Evolutionary conservation across 2,113 vertebrate species (phyloP), one percentile per base, ranked within the genome.

Genomic region (Xenus cinereus): DNA sequence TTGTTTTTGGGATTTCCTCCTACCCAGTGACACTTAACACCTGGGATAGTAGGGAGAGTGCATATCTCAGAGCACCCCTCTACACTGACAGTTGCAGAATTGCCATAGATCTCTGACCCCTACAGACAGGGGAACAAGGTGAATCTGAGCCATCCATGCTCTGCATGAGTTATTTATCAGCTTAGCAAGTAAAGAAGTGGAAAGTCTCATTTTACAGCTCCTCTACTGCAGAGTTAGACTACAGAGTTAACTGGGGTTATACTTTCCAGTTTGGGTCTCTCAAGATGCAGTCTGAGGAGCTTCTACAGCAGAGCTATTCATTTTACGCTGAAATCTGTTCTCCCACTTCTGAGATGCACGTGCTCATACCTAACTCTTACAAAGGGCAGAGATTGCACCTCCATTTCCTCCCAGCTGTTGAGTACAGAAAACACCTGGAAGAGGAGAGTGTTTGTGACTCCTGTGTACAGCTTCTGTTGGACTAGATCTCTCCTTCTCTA

Each of bases 81-180:
- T 69, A 5, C 6, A 6, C 4, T 9, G 39, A 23, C 16, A 60
- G 22, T 60, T 73, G 37, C 45, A 12, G 53, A 64, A 37, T 32
- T 72, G 27, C 50, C 33, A 14, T 45, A 11, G 41, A 17, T 51
- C 37, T 84, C 56, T 73, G 68, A 53, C 26, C 12, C 15, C 37
- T 35, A 39, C 46, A 73, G 14, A 23, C 9, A 2, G 3, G 8
- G 14, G 5, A 1, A 4, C 1, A 5, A 71, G 32, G n/a, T 82
- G 24, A 24, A 27, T 19, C 71, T 62, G 37, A 84, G 51, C 50
- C 17, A 62, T n/a, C 35, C 11, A 3, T 54, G 14, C 43, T 81
- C 22, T 69, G 12, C 22, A n/a, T 14, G 35, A 75, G 66, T 78
- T 62, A 21, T 62, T 69, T 53, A 43, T 35, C 32, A 72, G 37